Evolutionary conservation across 2,888 invertebrate species (phyloP).

Genomic region (Bembecia ichneumoniformis): DNA sequence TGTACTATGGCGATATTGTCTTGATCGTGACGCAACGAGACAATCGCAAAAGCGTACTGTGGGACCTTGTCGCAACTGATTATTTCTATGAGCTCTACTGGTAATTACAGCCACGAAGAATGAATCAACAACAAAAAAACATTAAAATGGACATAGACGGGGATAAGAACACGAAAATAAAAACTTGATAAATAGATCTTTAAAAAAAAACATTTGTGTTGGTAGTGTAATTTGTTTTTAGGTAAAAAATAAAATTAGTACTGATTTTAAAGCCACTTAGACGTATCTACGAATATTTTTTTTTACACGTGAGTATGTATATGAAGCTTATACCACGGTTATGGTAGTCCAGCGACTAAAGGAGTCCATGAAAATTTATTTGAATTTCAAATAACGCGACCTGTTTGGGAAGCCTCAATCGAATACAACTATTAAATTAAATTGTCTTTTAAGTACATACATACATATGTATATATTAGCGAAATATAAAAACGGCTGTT

Average conservation of each 20-base stretch:
- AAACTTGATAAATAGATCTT: not conserved
- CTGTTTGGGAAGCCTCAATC: too few species aligned
- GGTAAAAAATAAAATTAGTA: not conserved
- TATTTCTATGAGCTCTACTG: conserved; percentile 28
- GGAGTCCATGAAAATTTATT: too few species aligned
- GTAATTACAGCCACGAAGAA: conserved; percentile 37
- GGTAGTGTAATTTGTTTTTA: not conserved
- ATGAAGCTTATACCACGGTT: too few species aligned
- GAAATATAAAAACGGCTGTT: too few species aligned
- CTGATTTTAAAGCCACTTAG: too few species aligned
- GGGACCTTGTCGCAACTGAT: conserved; percentile 38
- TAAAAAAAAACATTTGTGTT: not conserved
- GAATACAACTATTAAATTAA: too few species aligned
- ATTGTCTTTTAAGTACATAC: too few species aligned
- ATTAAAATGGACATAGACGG: conserved; percentile 22
- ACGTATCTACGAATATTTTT: too few species aligned
- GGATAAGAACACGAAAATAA: not conserved
- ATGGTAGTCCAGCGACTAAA: too few species aligned
- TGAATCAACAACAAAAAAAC: conserved; percentile 33
- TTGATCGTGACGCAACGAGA: conserved; percentile 39
- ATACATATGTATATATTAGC: too few species aligned
- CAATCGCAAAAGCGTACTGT: conserved; percentile 30
- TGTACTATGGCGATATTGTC: conserved; percentile 16
- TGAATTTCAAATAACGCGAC: too few species aligned
- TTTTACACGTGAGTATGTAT: too few species aligned